Conservation (phyloP, 2,888 invertebrate species). For the Dynastes grantii region DNA sequence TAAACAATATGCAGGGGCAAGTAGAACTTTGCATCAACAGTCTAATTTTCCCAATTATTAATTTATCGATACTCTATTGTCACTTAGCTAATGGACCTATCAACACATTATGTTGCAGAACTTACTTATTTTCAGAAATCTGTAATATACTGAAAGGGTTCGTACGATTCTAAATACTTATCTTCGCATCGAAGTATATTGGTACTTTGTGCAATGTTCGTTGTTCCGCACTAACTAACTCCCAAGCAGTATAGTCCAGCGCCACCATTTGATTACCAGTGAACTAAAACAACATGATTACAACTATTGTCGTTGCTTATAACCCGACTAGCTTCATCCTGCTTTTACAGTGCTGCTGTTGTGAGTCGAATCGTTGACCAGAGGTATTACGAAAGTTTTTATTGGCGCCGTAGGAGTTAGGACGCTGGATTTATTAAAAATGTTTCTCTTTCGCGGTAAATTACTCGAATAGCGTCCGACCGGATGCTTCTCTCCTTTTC, state of each 20-base stretch:
- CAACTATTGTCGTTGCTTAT: neutral
- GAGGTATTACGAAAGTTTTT: constrained; percentile 30
- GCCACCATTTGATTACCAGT: neutral
- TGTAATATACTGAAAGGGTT: too few species aligned
- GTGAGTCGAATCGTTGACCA: neutral
- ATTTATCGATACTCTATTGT: too few species aligned
- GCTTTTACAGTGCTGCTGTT: neutral
- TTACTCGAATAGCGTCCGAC: constrained; percentile 6
- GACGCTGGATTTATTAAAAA: constrained; percentile 34
- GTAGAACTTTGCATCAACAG: too few species aligned
- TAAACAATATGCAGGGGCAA: too few species aligned
- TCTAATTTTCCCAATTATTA: too few species aligned
- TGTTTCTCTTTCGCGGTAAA: constrained; percentile 23
- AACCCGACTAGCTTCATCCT: neutral
- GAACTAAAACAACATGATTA: constrained; percentile 11
- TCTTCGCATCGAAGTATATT: too few species aligned
- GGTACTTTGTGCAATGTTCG: too few species aligned
- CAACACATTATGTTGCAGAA: too few species aligned
- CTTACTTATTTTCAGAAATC: too few species aligned
- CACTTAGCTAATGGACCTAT: too few species aligned
- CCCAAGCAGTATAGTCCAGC: neutral
- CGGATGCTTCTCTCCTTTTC: constrained; percentile 5
- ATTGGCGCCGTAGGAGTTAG: constrained; percentile 9
- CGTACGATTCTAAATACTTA: too few species aligned
- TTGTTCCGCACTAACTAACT: too few species aligned